Percentiles rank a stretch among this genome's conserved stretches.
Evolutionary conservation across 2,113 vertebrate species (phyloP).

Genomic region (Trachemys scripta): DNA sequence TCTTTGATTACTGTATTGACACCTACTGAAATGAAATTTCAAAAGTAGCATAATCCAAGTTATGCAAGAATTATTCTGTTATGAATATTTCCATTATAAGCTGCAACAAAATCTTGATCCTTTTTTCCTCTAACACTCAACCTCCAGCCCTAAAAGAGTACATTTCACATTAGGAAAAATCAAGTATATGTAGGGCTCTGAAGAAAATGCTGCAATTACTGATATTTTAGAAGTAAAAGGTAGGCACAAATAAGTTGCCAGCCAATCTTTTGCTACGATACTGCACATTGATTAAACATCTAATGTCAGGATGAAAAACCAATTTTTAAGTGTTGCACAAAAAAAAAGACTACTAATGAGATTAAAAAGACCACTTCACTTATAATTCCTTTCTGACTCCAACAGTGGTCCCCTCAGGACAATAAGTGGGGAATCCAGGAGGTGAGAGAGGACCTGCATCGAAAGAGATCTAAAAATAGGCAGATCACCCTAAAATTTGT

Average conservation of each 20-base stretch:
- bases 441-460: neutral
- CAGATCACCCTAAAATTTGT: neutral
- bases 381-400: neutral
- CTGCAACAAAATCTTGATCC: neutral
- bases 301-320: neutral
- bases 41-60: neutral
- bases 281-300: neutral
- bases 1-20: neutral
- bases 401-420: neutral
- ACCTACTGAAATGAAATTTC: neutral
- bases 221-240: neutral
- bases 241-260: neutral
- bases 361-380: neutral
- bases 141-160: neutral
- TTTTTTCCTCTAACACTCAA: neutral
- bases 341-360: neutral
- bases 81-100: neutral
- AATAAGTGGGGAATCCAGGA: neutral
- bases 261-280: neutral
- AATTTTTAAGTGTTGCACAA: neutral
- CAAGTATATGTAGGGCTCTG: neutral
- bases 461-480: neutral
- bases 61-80: neutral
- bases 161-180: neutral
- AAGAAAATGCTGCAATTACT: neutral